A percentile compares a stretch with the other conserved stretches of the same genome.
Conservation (phyloP, 2,797 vertebrate species). For the Botia kubotai region DNA sequence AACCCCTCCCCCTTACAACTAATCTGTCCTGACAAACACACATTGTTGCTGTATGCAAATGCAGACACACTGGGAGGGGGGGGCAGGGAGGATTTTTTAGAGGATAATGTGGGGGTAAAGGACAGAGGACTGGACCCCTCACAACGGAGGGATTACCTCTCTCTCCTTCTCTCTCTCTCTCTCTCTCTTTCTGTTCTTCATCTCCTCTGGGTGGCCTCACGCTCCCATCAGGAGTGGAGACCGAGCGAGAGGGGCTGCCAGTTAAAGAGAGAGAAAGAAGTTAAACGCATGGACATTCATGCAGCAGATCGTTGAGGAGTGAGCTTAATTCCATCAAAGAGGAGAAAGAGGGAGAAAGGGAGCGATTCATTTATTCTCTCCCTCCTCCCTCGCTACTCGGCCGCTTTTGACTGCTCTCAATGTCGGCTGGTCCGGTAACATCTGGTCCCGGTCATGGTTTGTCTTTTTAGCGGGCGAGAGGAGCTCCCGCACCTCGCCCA, state of each 20-base stretch:
- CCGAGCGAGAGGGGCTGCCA: slow-evolving; percentile 46
- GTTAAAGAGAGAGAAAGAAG: slow-evolving; percentile 53
- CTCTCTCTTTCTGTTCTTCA: slow-evolving; percentile 94
- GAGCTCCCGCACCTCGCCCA: slow-evolving; percentile 55
- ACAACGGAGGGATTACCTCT: slow-evolving; percentile 98
- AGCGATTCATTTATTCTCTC: slow-evolving; percentile 99
- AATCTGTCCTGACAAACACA: slow-evolving; percentile 84
- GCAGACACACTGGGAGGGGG: slow-evolving; percentile 80
- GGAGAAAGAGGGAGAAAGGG: slow-evolving; percentile 81
- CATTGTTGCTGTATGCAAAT: slow-evolving; percentile 92
- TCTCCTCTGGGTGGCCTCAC: slow-evolving; percentile 98
- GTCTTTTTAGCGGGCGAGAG: slow-evolving; percentile 64
- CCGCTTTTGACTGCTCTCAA: slow-evolving; percentile 74
- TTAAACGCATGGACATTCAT: slow-evolving; percentile 93
- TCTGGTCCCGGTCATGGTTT: slow-evolving; percentile 87
- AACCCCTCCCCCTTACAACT: slow-evolving; percentile 69
- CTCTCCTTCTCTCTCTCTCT: slow-evolving; percentile 87
- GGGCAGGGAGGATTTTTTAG: slow-evolving; percentile 52
- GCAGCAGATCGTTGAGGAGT: slow-evolving; percentile 76
- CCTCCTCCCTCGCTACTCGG: slow-evolving; percentile 63
- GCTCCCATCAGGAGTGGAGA: slow-evolving; percentile 86
- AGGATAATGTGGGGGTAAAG: slow-evolving; percentile 59
- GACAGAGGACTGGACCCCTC: slow-evolving; percentile 84
- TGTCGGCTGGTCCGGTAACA: slow-evolving; percentile 95
- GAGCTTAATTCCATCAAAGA: slow-evolving; percentile 99